These are phyloP conservation scores for Camarhynchus parvulus DNA, from an alignment of 2,113 vertebrate species.

Conservation along the genomic window DNA sequence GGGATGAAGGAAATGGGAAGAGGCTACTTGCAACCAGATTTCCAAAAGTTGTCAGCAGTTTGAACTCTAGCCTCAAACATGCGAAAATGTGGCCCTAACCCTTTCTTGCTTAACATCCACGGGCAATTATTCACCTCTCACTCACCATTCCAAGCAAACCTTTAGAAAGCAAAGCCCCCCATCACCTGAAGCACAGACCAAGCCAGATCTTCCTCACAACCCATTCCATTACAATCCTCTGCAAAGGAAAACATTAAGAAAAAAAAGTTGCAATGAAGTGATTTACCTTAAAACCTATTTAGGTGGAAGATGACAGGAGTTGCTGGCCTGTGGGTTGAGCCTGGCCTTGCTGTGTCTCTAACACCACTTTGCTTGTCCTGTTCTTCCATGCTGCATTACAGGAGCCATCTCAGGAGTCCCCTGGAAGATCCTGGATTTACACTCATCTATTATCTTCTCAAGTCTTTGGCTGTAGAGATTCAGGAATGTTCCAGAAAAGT, in stretches of 20 bases:
- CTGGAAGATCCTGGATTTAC: not conserved
- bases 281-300: not conserved
- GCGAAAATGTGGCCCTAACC: not conserved
- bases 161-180: not conserved
- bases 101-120: not conserved
- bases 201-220: not conserved
- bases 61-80: not conserved
- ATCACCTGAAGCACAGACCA: not conserved
- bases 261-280: not conserved
- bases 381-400: not conserved
- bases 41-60: not conserved
- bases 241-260: not conserved
- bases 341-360: fast-evolving
- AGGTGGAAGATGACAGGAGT: not conserved
- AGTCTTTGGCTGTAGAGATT: not conserved
- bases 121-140: not conserved
- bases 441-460: not conserved
- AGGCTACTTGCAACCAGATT: not conserved
- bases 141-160: not conserved
- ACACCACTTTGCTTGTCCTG: not conserved
- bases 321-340: fast-evolving
- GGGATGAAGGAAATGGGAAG: not conserved
- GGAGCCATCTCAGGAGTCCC: not conserved
- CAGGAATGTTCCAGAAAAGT: not conserved
- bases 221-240: not conserved